Conservation (phyloP, 2,888 invertebrate genomes). For the Aquatica leii region DNA sequence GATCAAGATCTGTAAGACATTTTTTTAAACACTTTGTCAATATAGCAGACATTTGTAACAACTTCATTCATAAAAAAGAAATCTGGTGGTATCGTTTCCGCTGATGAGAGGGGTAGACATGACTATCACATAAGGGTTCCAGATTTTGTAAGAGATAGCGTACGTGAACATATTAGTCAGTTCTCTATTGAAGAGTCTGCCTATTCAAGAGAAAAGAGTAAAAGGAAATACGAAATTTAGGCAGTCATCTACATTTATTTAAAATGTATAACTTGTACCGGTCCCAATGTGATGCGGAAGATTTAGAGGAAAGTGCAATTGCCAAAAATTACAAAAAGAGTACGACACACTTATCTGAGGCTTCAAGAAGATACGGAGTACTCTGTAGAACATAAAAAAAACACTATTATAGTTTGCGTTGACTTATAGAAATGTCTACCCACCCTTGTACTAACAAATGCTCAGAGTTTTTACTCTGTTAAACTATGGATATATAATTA, state of each 20-base stretch:
- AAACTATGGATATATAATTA: constrained; percentile 34
- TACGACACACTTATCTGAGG: no score
- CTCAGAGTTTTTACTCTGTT: no score
- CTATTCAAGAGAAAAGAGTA: no score
- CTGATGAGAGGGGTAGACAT: neutral
- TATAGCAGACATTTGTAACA: neutral
- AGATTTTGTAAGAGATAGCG: no score
- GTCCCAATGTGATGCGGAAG: neutral
- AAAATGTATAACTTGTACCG: neutral
- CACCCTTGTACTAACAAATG: no score
- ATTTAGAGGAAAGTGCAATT: neutral
- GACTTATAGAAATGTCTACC: no score
- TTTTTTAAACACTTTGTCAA: neutral
- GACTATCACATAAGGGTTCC: no score
- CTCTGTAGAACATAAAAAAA: neutral
- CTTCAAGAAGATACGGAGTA: neutral
- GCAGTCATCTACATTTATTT: neutral
- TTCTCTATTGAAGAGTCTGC: no score
- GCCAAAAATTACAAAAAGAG: neutral
- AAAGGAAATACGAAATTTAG: no score
- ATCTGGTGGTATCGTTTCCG: no score
- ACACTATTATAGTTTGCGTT: no score
- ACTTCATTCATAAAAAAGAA: neutral
- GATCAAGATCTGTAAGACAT: neutral
- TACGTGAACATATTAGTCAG: neutral